A percentile compares a stretch with the other conserved stretches of the same genome.
Evolutionary conservation across 2,113 vertebrate species (phyloP).

Genomic region (Hiodon alosoides): DNA sequence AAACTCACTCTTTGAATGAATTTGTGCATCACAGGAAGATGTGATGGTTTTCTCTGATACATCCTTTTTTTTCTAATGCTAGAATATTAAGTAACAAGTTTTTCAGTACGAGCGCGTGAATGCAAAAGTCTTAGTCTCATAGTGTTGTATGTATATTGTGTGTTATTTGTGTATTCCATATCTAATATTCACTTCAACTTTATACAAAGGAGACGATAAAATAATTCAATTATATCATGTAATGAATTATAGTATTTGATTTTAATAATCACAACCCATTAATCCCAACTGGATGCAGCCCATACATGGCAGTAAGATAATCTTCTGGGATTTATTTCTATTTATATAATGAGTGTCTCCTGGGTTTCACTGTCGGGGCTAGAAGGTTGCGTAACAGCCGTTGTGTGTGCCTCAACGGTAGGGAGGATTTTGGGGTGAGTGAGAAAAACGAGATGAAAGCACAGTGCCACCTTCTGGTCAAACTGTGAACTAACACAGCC

Average conservation of each 20-base stretch:
- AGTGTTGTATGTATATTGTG: background rate
- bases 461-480: conserved; percentile 45
- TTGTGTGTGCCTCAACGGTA: background rate
- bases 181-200: background rate
- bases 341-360: conserved; percentile 24
- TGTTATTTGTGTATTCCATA: background rate
- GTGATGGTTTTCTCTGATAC: too few species aligned
- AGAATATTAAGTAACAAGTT: too few species aligned
- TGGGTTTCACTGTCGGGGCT: conserved; percentile 23
- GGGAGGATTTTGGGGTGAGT: background rate
- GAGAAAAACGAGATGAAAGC: conserved; percentile 5
- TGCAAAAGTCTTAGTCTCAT: too few species aligned
- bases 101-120: too few species aligned
- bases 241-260: background rate
- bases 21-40: too few species aligned
- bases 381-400: conserved; percentile 33
- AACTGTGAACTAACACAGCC: conserved; percentile 6
- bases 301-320: conserved; percentile 21
- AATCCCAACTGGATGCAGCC: background rate
- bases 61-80: too few species aligned
- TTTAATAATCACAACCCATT: conserved; percentile 18
- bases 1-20: background rate
- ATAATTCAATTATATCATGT: too few species aligned
- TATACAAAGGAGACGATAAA: too few species aligned
- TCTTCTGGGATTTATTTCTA: conserved; percentile 31